Conservation (phyloP, 2,888 invertebrate species). For the Microplitis deprimator region DNA sequence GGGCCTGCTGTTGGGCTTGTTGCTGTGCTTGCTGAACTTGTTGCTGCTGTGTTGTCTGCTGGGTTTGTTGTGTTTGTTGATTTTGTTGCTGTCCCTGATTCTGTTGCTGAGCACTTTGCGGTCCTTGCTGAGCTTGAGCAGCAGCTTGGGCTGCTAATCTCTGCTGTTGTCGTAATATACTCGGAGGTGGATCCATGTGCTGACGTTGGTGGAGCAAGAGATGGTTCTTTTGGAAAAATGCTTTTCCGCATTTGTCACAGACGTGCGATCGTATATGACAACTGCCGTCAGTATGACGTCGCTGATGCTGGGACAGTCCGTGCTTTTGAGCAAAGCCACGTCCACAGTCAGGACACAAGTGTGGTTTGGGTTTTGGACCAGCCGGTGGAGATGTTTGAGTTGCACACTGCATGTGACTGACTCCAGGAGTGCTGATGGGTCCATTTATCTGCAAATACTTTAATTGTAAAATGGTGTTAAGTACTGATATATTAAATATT, state of each 20-base stretch:
- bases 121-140: conserved; percentile 64
- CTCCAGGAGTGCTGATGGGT: conserved; percentile 66
- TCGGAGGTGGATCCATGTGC: conserved; percentile 80
- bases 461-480: neutral
- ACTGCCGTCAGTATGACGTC: conserved; percentile 85
- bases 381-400: conserved; percentile 70
- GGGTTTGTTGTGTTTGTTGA: conserved; percentile 60
- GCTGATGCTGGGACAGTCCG: conserved; percentile 84
- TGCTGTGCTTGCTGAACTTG: conserved; percentile 61
- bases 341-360: conserved; percentile 85
- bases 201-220: conserved; percentile 86
- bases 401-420: conserved; percentile 69
- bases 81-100: conserved; percentile 67
- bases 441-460: conserved; percentile 67
- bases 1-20: conserved; percentile 54
- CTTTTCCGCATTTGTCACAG: conserved; percentile 86
- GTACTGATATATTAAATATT: neutral
- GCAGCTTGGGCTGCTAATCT: conserved; percentile 69
- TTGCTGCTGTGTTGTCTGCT: conserved; percentile 67
- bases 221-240: conserved; percentile 90
- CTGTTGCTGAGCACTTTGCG: conserved; percentile 60
- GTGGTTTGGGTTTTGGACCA: conserved; percentile 79
- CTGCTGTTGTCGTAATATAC: conserved; percentile 70
- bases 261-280: conserved; percentile 86
- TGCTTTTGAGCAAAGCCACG: conserved; percentile 89